These are phyloP conservation scores for Strix occidentalis DNA, from an alignment of 2,797 vertebrate species.

Conservation along the genomic window DNA sequence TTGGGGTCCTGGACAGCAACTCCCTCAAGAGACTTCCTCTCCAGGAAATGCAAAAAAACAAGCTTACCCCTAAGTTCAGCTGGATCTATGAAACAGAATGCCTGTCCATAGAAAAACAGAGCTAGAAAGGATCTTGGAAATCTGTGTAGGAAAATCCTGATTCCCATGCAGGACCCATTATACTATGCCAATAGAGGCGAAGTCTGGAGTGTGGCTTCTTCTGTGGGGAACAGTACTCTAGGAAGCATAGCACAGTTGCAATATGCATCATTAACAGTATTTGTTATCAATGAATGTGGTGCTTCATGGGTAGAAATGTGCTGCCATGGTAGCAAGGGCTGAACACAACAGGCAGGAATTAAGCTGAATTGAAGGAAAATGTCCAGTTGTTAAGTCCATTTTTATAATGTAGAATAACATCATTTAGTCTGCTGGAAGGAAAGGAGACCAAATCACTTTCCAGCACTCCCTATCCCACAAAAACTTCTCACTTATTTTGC, in stretches of 20 bases:
- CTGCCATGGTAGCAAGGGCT: not conserved
- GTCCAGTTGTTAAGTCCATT: not conserved
- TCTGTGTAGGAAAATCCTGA: not conserved
- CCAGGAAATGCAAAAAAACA: not conserved
- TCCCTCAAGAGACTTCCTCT: not conserved
- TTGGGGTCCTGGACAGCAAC: not conserved
- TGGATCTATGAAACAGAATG: not conserved
- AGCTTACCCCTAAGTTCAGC: not conserved
- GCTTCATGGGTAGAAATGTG: not conserved
- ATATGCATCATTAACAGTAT: rapidly evolving
- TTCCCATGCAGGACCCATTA: not conserved
- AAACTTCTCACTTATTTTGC: not conserved
- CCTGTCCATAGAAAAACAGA: not conserved
- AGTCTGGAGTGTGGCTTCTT: not conserved
- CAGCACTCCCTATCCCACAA: not conserved
- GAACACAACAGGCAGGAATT: not conserved
- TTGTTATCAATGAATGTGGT: not conserved
- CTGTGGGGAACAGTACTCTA: not conserved
- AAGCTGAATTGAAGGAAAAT: not conserved
- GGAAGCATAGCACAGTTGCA: rapidly evolving
- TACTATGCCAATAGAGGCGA: not conserved
- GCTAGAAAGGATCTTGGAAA: not conserved
- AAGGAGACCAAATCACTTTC: not conserved
- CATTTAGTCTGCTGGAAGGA: not conserved
- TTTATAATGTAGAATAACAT: not conserved